phyloP scores from a whole-genome alignment of 2,797 vertebrate species.

The Enteromius argenteus region DNA sequence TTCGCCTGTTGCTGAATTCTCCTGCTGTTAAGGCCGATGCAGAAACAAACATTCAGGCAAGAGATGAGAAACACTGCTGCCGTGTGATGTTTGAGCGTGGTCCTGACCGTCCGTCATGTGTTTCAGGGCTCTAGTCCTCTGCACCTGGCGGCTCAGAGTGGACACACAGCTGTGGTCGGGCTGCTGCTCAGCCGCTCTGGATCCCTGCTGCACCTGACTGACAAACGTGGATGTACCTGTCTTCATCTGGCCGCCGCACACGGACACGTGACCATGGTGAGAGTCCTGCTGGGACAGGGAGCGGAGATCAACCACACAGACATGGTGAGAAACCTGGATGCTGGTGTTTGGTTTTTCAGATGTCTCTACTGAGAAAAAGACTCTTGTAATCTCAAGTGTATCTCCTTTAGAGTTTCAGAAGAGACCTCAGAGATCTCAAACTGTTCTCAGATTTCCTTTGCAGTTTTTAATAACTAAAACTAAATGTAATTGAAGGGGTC shows the following conservation, averaged over 20 bases:
- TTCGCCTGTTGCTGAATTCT: conserved; percentile 71
- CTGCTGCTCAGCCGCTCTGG: conserved; percentile 71
- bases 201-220: conserved; percentile 67
- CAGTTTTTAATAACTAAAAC: neutral
- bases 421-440: neutral
- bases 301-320: conserved; percentile 71
- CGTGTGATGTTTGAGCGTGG: rapidly evolving
- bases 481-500: neutral
- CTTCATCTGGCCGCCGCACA: conserved; percentile 71
- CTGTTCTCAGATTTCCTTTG: neutral
- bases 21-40: conserved; percentile 69
- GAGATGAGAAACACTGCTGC: neutral
- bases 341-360: neutral
- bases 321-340: conserved; percentile 58
- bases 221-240: conserved; percentile 67
- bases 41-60: conserved; percentile 67
- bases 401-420: too few species aligned
- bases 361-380: neutral
- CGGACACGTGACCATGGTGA: conserved; percentile 69
- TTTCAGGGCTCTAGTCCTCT: conserved; percentile 69
- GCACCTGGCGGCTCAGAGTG: conserved; percentile 70
- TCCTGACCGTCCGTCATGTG: neutral
- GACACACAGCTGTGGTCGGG: conserved; percentile 70
- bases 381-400: neutral
- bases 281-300: conserved; percentile 71